phyloP scores from a whole-genome alignment of 1,140 invertebrate genomes.

The Scaptomyza hsui region DNA sequence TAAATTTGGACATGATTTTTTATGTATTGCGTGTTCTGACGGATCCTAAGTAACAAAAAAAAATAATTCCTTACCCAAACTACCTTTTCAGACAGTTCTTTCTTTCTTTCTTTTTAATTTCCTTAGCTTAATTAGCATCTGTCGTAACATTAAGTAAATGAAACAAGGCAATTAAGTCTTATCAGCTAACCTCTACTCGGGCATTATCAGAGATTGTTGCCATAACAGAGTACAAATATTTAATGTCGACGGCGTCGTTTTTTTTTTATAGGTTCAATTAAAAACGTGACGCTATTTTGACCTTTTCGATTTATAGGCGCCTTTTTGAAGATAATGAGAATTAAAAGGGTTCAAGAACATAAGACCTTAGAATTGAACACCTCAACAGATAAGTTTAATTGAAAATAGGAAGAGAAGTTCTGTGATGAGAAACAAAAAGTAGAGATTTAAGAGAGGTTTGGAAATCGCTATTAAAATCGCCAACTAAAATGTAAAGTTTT shows the following conservation, averaged over 20 bases:
- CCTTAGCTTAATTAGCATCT: slow-evolving; percentile 1
- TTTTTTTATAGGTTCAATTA: slow-evolving; percentile 51
- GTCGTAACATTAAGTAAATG: slow-evolving; percentile 5
- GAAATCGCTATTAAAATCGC: no score
- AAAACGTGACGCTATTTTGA: slow-evolving; percentile 54
- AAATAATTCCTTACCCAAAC: no score
- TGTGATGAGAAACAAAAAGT: no score
- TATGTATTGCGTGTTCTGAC: background rate
- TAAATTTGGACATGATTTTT: no score
- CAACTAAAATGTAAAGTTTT: no score
- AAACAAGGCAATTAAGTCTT: slow-evolving; percentile 22
- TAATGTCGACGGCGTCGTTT: slow-evolving; percentile 24
- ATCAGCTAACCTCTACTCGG: slow-evolving; percentile 49
- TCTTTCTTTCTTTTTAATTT: background rate
- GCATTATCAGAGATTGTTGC: slow-evolving; percentile 55
- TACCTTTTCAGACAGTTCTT: no score
- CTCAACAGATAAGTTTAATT: background rate
- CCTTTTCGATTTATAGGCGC: slow-evolving; percentile 49
- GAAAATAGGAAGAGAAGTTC: no score
- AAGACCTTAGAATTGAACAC: slow-evolving; percentile 3
- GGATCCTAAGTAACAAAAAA: no score
- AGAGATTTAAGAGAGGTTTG: no score
- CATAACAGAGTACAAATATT: slow-evolving; percentile 46
- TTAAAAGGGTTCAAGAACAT: slow-evolving; percentile 4
- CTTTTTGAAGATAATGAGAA: slow-evolving; percentile 11